Percentiles rank a stretch among this genome's conserved stretches.
Evolutionary conservation across 2,888 invertebrate species (phyloP).

Genomic region (Drosophila siamana): DNA sequence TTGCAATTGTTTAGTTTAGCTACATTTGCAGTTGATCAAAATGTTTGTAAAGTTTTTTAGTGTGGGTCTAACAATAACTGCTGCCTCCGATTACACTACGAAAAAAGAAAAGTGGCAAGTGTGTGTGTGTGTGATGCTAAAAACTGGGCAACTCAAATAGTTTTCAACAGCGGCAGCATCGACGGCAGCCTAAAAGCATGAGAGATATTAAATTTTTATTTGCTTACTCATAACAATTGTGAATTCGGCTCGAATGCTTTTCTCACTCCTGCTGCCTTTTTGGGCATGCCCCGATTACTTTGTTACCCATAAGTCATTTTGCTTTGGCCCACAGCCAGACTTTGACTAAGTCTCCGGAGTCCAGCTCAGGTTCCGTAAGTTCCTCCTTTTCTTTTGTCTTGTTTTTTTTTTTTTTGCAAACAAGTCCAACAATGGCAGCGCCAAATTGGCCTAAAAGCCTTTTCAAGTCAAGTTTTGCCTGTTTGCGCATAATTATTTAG

Average conservation of each 20-base stretch:
- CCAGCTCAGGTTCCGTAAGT: slow-evolving; percentile 55
- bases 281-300: slow-evolving; percentile 27
- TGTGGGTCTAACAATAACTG: slow-evolving; percentile 44
- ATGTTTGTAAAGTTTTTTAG: slow-evolving; percentile 55
- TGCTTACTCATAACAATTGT: slow-evolving; percentile 69
- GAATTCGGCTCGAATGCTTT: slow-evolving; percentile 15
- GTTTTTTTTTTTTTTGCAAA: slow-evolving; percentile 50
- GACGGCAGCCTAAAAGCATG: slow-evolving; percentile 66
- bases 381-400: neutral
- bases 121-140: slow-evolving; percentile 4
- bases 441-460: slow-evolving; percentile 82
- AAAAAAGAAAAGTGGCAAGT: slow-evolving; percentile 1
- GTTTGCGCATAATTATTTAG: slow-evolving; percentile 78
- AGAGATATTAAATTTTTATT: slow-evolving; percentile 74
- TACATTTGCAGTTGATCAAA: slow-evolving; percentile 63
- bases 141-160: slow-evolving; percentile 58
- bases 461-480: slow-evolving; percentile 77
- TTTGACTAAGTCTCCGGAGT: neutral
- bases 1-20: slow-evolving; percentile 66
- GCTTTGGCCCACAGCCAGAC: slow-evolving; percentile 57
- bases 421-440: slow-evolving; percentile 76
- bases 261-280: neutral
- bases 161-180: slow-evolving; percentile 38
- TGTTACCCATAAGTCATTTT: slow-evolving; percentile 65
- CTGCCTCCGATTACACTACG: slow-evolving; percentile 46